Conservation (phyloP, 2,888 invertebrate species). For the Lomographa bimaculata region DNA sequence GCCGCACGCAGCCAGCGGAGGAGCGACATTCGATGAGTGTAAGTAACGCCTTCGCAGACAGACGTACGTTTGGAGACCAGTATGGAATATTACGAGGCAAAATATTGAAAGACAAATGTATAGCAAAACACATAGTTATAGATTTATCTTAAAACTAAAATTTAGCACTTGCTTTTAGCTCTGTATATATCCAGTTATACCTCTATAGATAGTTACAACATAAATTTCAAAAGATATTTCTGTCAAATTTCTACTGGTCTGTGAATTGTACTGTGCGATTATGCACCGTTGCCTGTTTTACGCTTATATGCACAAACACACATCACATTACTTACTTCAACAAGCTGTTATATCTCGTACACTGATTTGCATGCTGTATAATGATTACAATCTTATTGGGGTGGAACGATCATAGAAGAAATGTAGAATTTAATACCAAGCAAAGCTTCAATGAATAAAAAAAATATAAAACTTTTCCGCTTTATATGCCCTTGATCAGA, state of each 20-base stretch:
- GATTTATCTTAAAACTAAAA: too few relatives aligned
- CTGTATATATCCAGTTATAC: too few relatives aligned
- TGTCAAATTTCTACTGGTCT: constrained; percentile 10
- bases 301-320: constrained; percentile 26
- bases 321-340: constrained; percentile 18
- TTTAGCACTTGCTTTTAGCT: too few relatives aligned
- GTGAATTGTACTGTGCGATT: constrained; percentile 13
- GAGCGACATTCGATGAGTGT: constrained; percentile 90
- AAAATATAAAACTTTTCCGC: too few relatives aligned
- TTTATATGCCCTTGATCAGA: too few relatives aligned
- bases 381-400: constrained; percentile 18
- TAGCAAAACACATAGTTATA: too few relatives aligned
- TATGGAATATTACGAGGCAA: neutral
- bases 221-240: too few relatives aligned
- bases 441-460: too few relatives aligned
- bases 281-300: constrained; percentile 21
- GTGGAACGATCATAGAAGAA: too few relatives aligned
- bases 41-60: constrained; percentile 67
- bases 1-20: constrained; percentile 84
- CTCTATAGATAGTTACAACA: too few relatives aligned
- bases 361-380: constrained; percentile 21
- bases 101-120: too few relatives aligned
- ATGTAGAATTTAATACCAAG: too few relatives aligned
- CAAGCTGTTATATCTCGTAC: constrained; percentile 15
- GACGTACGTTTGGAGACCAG: constrained; percentile 18